Evolutionary conservation across 2,113 vertebrate species (phyloP).

Genomic region (Falcunculus frontatus): DNA sequence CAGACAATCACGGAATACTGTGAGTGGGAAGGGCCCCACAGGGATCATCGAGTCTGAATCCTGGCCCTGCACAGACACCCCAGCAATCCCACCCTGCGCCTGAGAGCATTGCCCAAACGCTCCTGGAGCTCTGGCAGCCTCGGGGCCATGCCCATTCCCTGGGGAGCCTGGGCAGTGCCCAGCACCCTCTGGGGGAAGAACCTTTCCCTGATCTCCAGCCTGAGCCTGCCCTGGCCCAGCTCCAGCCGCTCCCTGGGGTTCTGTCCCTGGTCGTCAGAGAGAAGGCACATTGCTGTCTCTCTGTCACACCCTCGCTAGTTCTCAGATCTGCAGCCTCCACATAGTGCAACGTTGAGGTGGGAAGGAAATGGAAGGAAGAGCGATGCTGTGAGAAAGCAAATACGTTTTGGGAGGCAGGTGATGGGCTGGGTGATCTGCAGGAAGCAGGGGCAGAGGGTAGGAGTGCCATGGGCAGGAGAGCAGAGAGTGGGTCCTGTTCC

Average conservation of each 20-base stretch:
- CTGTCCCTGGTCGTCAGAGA: not conserved
- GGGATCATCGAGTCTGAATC: fast-evolving
- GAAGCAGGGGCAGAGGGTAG: not conserved
- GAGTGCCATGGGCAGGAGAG: not conserved
- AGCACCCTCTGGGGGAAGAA: not conserved
- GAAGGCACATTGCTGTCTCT: fast-evolving
- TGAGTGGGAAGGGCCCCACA: not conserved
- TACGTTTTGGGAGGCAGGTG: not conserved
- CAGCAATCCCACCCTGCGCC: not conserved
- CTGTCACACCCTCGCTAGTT: not conserved
- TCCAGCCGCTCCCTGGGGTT: not conserved
- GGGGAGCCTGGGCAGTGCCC: not conserved
- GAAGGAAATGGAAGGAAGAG: not conserved
- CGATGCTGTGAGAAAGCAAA: not conserved
- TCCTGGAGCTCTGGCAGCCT: not conserved
- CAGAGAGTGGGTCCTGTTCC: not conserved
- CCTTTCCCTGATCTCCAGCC: not conserved
- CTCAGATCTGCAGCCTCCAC: not conserved
- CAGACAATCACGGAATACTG: not conserved
- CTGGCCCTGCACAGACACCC: not conserved
- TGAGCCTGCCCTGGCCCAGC: not conserved
- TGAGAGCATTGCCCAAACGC: fast-evolving
- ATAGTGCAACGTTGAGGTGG: fast-evolving
- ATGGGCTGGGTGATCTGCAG: not conserved
- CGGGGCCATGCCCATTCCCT: fast-evolving